A percentile compares a stretch with the other conserved stretches of the same genome.
Conservation (phyloP, 2,113 vertebrate species). For the Poeciliopsis occidentalis region DNA sequence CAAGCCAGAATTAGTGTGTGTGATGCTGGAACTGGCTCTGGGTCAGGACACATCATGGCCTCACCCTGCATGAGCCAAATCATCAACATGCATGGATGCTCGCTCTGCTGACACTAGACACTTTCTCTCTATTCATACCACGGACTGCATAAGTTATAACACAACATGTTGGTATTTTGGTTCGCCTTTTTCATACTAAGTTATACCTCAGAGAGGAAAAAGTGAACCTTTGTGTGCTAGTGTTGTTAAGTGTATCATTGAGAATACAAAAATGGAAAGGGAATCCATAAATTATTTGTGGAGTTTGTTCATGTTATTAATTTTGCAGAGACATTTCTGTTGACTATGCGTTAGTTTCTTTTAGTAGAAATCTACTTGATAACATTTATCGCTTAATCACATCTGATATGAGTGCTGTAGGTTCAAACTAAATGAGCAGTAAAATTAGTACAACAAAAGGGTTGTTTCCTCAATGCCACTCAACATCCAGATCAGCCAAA, state of each 20-base stretch:
- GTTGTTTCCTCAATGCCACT: background rate
- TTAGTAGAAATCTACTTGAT: background rate
- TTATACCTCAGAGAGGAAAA: slow-evolving; percentile 19
- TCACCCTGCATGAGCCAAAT: slow-evolving; percentile 77
- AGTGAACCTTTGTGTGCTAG: slow-evolving; percentile 24
- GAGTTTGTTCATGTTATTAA: background rate
- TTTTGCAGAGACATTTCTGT: background rate
- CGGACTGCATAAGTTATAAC: slow-evolving; percentile 59
- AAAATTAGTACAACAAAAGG: background rate
- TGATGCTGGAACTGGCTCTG: slow-evolving; percentile 62
- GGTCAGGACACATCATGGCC: slow-evolving; percentile 62
- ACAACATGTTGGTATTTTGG: slow-evolving; percentile 34
- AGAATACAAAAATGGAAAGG: background rate
- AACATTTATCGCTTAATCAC: background rate
- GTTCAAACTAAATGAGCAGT: background rate
- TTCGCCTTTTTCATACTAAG: slow-evolving; percentile 39
- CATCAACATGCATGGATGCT: slow-evolving; percentile 75
- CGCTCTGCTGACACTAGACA: slow-evolving; percentile 53
- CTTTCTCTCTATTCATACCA: slow-evolving; percentile 58
- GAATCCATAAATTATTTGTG: background rate
- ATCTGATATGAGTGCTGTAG: background rate
- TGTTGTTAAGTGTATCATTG: slow-evolving; percentile 4
- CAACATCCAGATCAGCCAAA: background rate
- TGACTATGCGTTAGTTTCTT: background rate
- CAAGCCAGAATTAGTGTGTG: slow-evolving; percentile 63